These are phyloP conservation scores for Oreochromis grahami DNA, from an alignment of 2,797 vertebrate species.

Conservation along the genomic window DNA sequence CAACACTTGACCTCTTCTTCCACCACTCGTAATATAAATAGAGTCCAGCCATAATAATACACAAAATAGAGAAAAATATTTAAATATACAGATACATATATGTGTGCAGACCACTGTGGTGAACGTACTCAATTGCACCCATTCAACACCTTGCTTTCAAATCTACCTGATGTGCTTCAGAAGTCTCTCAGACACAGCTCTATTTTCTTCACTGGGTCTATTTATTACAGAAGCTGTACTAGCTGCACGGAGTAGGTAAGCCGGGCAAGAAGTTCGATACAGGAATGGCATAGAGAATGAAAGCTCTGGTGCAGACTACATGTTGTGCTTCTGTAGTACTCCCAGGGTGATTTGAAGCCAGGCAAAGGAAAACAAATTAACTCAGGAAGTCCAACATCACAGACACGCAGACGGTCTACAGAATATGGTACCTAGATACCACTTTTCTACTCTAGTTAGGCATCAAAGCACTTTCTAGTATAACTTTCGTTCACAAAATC, in stretches of 20 bases:
- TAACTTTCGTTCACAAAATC: not conserved
- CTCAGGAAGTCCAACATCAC: not conserved
- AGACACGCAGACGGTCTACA: not conserved
- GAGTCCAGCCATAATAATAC: no score
- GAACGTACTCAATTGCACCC: not conserved
- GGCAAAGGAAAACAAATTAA: not conserved
- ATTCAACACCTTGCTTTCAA: not conserved
- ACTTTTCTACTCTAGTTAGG: not conserved
- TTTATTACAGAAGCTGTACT: not conserved
- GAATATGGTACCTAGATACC: not conserved
- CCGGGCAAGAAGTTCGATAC: not conserved
- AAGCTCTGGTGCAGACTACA: not conserved
- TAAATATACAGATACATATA: not conserved
- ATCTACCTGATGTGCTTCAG: not conserved
- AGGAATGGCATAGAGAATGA: not conserved
- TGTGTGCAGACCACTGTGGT: not conserved
- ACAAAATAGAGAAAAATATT: no score
- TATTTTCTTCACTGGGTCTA: not conserved
- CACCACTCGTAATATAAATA: no score
- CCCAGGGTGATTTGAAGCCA: not conserved
- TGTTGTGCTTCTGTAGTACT: not conserved
- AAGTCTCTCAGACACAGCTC: not conserved
- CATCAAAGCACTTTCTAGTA: not conserved
- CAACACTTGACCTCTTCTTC: not conserved
- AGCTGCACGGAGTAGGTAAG: not conserved